Evolutionary conservation across 92 coral and sea anemone species (phyloP), one percentile per base, ranked within the genome.

Genomic region (Epizoanthus stellaris): DNA sequence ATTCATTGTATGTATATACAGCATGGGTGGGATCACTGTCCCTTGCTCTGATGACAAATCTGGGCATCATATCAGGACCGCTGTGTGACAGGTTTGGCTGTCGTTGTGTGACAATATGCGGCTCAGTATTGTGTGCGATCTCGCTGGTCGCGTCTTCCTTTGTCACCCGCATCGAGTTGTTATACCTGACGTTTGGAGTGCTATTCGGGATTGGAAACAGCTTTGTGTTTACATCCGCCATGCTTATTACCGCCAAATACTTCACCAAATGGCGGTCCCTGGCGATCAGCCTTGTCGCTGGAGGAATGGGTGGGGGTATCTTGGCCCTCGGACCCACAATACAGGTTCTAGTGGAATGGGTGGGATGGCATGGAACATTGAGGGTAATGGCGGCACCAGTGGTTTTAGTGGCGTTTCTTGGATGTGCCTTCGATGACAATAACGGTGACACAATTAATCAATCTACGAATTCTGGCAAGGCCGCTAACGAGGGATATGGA

Each of bases 11-110:
- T 49, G 15, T 56, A 7, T 36, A n/a, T 59, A 59, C 81, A 87
- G 91, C 87, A 17, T 87, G 87, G 87, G 86, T 87, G 6, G 85
- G 91, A 20, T 87, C 91, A 5, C 83, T 87, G 4, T 83, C 91
- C 1, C 84, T 87, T n/a, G 91, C 83, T 9, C 60, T 74, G 77
- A 87, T 87, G 87, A 81, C 85, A 47, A 72, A 70, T 43, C 10
- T 87, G 20, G 91, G 87, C 17, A 65, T 85, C 6, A 19, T 74
- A 16, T 81, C 87, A 25, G 85, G 84, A 9, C 57, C 81, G 23
- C 49, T 87, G 82, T 87, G 91, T 67, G 91, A 87, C 17, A 67
- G 65, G 30, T 65, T 70, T 68, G 91, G 91, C 45, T 87, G 87
- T 67, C 91, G 91, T 60, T 80, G 87, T 42, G 87, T 87, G 58